Evolutionary conservation across 2,113 vertebrate species (phyloP), one percentile per base, ranked within the genome.

Genomic region (Pyrgilauda ruficollis): DNA sequence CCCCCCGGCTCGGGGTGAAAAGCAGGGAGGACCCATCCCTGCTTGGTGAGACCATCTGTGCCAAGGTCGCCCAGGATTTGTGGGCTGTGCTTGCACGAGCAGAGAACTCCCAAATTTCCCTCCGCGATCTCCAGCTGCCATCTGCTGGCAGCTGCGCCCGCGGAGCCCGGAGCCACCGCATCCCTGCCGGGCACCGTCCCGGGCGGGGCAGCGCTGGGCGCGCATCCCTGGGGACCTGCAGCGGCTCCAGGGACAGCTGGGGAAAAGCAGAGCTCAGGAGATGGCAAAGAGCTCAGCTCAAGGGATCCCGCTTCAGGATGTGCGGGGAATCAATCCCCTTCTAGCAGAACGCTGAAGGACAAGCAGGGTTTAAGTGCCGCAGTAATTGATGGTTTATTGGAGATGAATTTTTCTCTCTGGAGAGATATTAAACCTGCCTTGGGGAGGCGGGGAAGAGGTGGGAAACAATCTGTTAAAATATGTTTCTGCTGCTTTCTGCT

Each of bases 121-220:
- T 93, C 61, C 1, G 92, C 21, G 94, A 96, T 96, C 91, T 90
- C 41, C 94, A 90, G 91, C 97, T 96, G 96, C 97, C 97, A 97
- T 84, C 97, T 97, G 94, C 95, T 94, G 97, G 96, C 75, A 28
- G 33, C 27, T 2, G 87, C 0, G 1, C 53, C 4, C 18, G 23
- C 6, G 7, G 85, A 66, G 76, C 55, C 2, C 1, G 63, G 2
- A 43, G 46, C 31, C 39, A 1, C 2, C 2, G 7, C 66, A 8
- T 33, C 6, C 4, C 53, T 15, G 49, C 61, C 2, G 21, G 75
- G 15, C 67, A 11, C 37, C 12, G 3, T 1, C 31, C 53, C 31
- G 5, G 53, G 43, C 27, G 10, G 24, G 10, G 6, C 7, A 3
- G 31, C 27, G 8, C 49, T 5, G 61, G 23, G 33, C 9, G 10